phyloP scores from a whole-genome alignment of 2,888 invertebrate genomes.

The Unio pictorum region DNA sequence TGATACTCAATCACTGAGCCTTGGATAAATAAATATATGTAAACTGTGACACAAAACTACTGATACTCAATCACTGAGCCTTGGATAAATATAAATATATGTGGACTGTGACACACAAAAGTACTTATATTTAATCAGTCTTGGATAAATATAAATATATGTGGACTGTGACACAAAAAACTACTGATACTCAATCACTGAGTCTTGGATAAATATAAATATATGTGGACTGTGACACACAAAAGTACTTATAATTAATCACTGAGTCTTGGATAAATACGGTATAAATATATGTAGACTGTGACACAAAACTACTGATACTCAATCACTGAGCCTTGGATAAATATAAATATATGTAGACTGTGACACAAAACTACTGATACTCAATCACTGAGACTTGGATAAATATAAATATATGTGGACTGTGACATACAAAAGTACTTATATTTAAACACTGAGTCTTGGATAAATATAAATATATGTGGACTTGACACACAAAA shows the following conservation, averaged over 20 bases:
- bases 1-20: background rate
- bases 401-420: background rate
- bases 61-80: background rate
- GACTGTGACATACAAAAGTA: background rate
- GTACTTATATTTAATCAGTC: background rate
- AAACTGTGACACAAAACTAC: background rate
- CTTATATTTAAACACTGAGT: too few relatives aligned
- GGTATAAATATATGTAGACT: too few relatives aligned
- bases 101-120: background rate
- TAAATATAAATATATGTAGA: background rate
- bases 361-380: background rate
- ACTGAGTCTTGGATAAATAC: background rate
- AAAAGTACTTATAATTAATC: background rate
- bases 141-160: background rate
- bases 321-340: too few relatives aligned
- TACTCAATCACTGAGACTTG: too few relatives aligned
- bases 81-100: background rate
- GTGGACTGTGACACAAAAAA: background rate
- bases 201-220: background rate
- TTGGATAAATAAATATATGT: background rate
- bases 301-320: background rate
- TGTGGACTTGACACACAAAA: background rate
- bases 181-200: background rate
- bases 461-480: background rate
- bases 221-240: too few relatives aligned